These are phyloP conservation scores for Dicroscelio sp. DNA, from an alignment of 2,888 invertebrate species.

Conservation along the genomic window DNA sequence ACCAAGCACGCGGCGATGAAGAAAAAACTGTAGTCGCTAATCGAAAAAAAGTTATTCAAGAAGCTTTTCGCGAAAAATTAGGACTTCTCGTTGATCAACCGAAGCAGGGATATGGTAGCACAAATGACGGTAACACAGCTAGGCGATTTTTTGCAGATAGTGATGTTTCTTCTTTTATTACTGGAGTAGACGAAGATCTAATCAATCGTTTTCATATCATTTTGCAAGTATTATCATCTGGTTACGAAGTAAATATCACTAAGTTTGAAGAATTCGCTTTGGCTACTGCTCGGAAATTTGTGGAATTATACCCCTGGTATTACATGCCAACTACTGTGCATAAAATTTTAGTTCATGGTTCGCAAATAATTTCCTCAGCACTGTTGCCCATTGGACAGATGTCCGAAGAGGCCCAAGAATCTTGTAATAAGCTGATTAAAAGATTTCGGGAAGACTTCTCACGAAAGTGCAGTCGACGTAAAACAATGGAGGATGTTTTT, in stretches of 20 bases:
- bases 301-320: conserved; percentile 46
- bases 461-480: conserved; percentile 34
- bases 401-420: conserved; percentile 42
- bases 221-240: conserved; percentile 40
- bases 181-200: conserved; percentile 34
- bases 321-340: conserved; percentile 49
- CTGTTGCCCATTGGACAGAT: conserved; percentile 45
- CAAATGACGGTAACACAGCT: conserved; percentile 68
- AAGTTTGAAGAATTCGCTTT: conserved; percentile 28
- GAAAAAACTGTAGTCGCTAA: conserved; percentile 40
- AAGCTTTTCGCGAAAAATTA: conserved; percentile 52
- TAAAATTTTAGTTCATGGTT: conserved; percentile 41
- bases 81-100: conserved; percentile 50
- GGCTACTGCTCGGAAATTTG: conserved; percentile 49
- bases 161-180: conserved; percentile 4
- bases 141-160: conserved; percentile 62
- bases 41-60: conserved; percentile 12
- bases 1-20: conserved; percentile 31
- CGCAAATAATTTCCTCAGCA: conserved; percentile 28
- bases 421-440: conserved; percentile 66
- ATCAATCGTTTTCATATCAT: conserved; percentile 57
- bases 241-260: conserved; percentile 1
- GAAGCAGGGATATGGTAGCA: conserved; percentile 59
- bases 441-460: conserved; percentile 10
- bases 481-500: conserved; percentile 58